These are phyloP conservation scores for Cyclopterus lumpus DNA, from an alignment of 2,797 vertebrate genomes.

Conservation along the genomic window DNA sequence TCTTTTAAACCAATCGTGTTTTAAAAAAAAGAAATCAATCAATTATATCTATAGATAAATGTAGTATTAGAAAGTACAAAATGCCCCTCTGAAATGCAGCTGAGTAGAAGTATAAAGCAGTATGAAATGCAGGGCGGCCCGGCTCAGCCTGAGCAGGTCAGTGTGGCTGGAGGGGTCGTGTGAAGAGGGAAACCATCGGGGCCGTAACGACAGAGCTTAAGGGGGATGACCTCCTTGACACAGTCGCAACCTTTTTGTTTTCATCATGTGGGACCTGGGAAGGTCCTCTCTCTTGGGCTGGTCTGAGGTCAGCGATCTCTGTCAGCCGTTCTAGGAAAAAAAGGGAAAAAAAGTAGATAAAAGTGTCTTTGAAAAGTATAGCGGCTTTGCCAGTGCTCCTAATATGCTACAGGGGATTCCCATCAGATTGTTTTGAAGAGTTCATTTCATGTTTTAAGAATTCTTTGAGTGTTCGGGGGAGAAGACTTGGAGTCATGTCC, in stretches of 20 bases:
- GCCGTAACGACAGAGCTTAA: slow-evolving; percentile 57
- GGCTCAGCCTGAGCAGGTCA: slow-evolving; percentile 46
- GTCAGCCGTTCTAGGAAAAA: neutral
- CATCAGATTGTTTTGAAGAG: neutral
- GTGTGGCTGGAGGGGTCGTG: slow-evolving; percentile 37
- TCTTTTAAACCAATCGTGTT: neutral
- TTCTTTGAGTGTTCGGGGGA: neutral
- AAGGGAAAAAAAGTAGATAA: neutral
- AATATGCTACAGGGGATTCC: neutral
- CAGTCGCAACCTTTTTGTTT: slow-evolving; percentile 54
- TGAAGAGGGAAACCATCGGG: slow-evolving; percentile 47
- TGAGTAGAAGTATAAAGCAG: neutral
- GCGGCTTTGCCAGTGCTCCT: neutral
- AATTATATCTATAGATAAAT: neutral
- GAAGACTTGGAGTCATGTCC: slow-evolving; percentile 5
- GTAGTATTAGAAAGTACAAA: neutral
- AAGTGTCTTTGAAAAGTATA: slow-evolving; percentile 1
- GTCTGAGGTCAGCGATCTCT: neutral
- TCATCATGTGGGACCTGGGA: slow-evolving; percentile 41
- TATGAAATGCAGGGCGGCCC: slow-evolving; percentile 9
- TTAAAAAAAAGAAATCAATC: neutral
- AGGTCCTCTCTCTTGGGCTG: slow-evolving; percentile 25
- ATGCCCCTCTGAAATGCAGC: neutral
- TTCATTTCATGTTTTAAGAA: neutral
- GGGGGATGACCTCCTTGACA: slow-evolving; percentile 64